A percentile compares a stretch with the other conserved stretches of the same genome.
Evolutionary conservation across 2,113 vertebrate genomes (phyloP).

Genomic region (Elanoides forficatus): DNA sequence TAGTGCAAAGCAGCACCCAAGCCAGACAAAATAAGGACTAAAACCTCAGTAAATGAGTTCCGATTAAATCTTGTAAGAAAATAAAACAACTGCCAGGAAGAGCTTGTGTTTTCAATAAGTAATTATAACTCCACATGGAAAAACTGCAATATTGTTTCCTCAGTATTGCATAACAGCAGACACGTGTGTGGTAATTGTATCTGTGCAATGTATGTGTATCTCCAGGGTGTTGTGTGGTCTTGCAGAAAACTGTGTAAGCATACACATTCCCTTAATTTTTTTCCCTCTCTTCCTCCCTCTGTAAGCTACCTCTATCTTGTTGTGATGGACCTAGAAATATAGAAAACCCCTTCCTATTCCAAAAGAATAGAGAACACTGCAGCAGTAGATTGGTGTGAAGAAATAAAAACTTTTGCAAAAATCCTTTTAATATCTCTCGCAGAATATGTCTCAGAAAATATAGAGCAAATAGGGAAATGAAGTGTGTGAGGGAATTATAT

Average conservation of each 20-base stretch:
- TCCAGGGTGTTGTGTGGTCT: neutral
- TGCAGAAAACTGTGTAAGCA: neutral
- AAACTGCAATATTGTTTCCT: slow-evolving; percentile 13
- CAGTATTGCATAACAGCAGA: neutral
- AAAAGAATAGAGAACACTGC: neutral
- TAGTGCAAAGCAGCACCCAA: neutral
- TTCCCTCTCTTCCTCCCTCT: neutral
- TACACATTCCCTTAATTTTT: neutral
- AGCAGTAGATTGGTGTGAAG: neutral
- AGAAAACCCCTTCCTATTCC: neutral
- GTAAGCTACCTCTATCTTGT: neutral
- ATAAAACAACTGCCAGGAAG: slow-evolving; percentile 24
- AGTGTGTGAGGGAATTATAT: neutral
- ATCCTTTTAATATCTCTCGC: neutral
- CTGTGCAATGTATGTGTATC: neutral
- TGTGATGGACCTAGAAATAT: neutral
- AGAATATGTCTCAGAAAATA: neutral
- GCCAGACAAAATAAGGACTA: slow-evolving; percentile 21
- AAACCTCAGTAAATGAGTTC: slow-evolving; percentile 18
- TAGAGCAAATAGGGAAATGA: neutral
- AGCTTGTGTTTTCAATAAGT: slow-evolving; percentile 27
- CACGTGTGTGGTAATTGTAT: neutral
- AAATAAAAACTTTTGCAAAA: neutral
- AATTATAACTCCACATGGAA: slow-evolving; percentile 22
- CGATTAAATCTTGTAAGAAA: slow-evolving; percentile 42